These are phyloP conservation scores for Peribatodes rhomboidaria DNA, from an alignment of 2,888 invertebrate genomes.

Conservation along the genomic window DNA sequence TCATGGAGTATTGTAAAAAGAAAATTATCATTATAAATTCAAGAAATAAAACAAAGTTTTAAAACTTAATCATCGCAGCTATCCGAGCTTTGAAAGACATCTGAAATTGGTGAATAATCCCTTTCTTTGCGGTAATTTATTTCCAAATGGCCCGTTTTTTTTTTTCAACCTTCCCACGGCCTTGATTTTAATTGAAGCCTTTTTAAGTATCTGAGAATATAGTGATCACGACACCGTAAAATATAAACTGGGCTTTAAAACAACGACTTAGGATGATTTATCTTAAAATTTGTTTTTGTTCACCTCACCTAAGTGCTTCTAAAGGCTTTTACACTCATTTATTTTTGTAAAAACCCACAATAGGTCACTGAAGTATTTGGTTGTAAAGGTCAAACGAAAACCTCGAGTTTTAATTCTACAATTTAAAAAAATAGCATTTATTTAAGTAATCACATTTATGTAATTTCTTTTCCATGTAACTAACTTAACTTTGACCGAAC, in stretches of 20 bases:
- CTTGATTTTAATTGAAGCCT: slow-evolving; percentile 58
- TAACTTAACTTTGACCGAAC: not conserved
- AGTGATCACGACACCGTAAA: slow-evolving; percentile 38
- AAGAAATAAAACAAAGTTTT: slow-evolving; percentile 61
- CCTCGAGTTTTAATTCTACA: not conserved
- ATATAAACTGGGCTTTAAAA: slow-evolving; percentile 31
- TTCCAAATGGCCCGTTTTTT: slow-evolving; percentile 56
- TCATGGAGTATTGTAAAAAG: slow-evolving; percentile 52
- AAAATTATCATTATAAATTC: slow-evolving; percentile 60
- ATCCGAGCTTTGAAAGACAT: slow-evolving; percentile 61
- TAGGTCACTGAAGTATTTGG: not conserved
- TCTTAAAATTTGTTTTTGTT: slow-evolving; percentile 23
- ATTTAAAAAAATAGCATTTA: not conserved
- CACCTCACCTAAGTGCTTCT: slow-evolving; percentile 39
- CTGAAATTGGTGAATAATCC: slow-evolving; percentile 64
- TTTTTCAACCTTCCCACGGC: slow-evolving; percentile 51
- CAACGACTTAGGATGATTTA: slow-evolving; percentile 25
- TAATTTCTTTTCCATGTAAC: not conserved
- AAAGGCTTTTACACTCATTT: slow-evolving; percentile 21
- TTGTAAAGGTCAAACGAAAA: not conserved
- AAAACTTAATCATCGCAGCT: slow-evolving; percentile 60
- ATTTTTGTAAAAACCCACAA: slow-evolving; percentile 22
- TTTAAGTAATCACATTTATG: too few species aligned
- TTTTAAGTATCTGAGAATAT: slow-evolving; percentile 36
- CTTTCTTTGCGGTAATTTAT: slow-evolving; percentile 64